Evolutionary conservation across 2,888 invertebrate species (phyloP).

Genomic region (Hirtodrosophila trivittata): DNA sequence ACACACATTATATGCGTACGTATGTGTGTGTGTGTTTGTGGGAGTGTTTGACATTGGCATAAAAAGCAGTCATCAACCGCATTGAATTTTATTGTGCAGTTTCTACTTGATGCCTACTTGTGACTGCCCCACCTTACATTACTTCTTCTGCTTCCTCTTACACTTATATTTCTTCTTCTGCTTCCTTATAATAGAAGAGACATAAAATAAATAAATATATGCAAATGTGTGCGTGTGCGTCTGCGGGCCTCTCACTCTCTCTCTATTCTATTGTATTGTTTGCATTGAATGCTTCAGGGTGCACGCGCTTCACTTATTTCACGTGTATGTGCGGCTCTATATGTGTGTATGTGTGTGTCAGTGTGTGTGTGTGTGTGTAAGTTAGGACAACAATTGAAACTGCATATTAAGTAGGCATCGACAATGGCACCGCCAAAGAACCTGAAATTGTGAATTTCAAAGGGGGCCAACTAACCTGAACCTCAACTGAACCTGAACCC

Average conservation of each 20-base stretch:
- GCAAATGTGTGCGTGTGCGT: slow-evolving; percentile 56
- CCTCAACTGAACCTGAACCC: too few species aligned
- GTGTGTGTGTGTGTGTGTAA: slow-evolving; percentile 20
- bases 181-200: slow-evolving; percentile 48
- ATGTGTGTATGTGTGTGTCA: slow-evolving; percentile 1
- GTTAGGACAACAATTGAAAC: slow-evolving; percentile 64
- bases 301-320: slow-evolving; percentile 64
- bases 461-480: slow-evolving; percentile 27
- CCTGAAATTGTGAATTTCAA: slow-evolving; percentile 32
- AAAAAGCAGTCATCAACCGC: slow-evolving; percentile 63
- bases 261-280: slow-evolving; percentile 49
- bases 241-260: neutral
- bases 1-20: too few species aligned
- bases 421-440: slow-evolving; percentile 30
- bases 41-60: slow-evolving; percentile 47
- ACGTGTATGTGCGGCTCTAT: slow-evolving; percentile 2
- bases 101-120: slow-evolving; percentile 61
- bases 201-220: slow-evolving; percentile 76
- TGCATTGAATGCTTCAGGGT: slow-evolving; percentile 63
- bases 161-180: neutral
- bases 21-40: slow-evolving; percentile 5
- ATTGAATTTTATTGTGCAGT: slow-evolving; percentile 72
- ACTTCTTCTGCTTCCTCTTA: neutral
- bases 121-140: slow-evolving; percentile 10
- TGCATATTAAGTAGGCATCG: slow-evolving; percentile 68